Evolutionary conservation across 2,113 vertebrate species (phyloP).

Genomic region (Aspidoscelis tigris): DNA sequence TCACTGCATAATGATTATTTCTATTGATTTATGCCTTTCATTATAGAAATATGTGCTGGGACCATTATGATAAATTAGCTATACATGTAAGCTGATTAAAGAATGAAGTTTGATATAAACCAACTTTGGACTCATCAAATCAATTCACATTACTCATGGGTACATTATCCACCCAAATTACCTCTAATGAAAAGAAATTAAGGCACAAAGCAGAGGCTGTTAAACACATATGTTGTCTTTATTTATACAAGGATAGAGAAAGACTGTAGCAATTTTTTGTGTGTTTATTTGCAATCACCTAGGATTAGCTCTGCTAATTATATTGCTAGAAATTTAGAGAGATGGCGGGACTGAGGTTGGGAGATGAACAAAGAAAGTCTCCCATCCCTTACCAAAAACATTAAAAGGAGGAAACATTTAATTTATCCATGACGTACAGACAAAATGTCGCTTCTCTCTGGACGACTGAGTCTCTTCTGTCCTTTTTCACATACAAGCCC

Average conservation of each 20-base stretch:
- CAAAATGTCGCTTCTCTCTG: constrained; percentile 34
- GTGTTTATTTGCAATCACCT: constrained; percentile 30
- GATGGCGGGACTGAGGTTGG: constrained; percentile 30
- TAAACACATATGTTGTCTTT: constrained; percentile 44
- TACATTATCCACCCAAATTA: background rate
- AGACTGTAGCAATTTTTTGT: constrained; percentile 28
- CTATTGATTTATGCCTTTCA: too few species aligned
- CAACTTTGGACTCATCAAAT: background rate
- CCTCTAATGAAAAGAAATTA: background rate
- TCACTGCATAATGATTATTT: too few species aligned
- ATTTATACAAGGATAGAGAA: constrained; percentile 64
- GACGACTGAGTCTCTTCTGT: constrained; percentile 17
- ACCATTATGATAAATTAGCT: too few species aligned
- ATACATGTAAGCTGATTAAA: background rate
- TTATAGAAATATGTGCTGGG: too few species aligned
- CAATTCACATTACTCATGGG: background rate
- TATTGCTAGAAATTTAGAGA: constrained; percentile 63
- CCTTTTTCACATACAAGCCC: constrained; percentile 5
- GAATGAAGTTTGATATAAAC: background rate
- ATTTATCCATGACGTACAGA: constrained; percentile 16
- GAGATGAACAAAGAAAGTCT: constrained; percentile 42
- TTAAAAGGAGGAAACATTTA: constrained; percentile 38
- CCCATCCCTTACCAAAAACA: constrained; percentile 35
- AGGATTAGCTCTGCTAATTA: constrained; percentile 65
- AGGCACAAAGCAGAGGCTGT: background rate